phyloP scores from a whole-genome alignment of 2,113 vertebrate genomes.

The Uria aalge region DNA sequence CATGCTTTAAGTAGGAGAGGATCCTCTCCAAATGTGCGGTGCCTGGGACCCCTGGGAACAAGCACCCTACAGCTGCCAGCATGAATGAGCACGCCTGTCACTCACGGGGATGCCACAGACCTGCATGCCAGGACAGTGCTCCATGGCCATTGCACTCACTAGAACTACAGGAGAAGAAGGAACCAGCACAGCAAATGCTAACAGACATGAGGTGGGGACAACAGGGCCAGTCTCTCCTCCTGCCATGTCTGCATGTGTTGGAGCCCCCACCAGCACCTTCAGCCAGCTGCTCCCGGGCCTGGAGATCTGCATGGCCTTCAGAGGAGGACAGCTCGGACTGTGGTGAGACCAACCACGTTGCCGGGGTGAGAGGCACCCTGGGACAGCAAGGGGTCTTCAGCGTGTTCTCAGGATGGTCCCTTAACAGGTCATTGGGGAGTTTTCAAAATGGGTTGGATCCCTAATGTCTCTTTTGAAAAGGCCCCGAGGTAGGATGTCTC shows the following conservation, averaged over 20 bases:
- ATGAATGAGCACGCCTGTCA: neutral
- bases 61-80: neutral
- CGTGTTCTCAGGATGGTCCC: neutral
- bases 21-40: neutral
- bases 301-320: neutral
- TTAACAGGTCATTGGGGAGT: neutral
- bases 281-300: neutral
- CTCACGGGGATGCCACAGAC: neutral
- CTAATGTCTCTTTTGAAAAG: neutral
- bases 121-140: neutral
- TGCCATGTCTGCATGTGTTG: neutral
- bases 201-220: neutral
- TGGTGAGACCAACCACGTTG: neutral
- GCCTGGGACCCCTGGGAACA: neutral
- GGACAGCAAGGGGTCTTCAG: neutral
- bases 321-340: neutral
- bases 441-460: neutral
- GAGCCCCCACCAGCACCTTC: neutral
- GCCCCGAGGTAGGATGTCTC: neutral
- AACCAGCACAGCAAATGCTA: neutral
- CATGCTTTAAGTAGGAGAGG: neutral
- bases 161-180: neutral
- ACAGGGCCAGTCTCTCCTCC: neutral
- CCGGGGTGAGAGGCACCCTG: neutral
- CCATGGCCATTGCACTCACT: accelerated